Evolutionary conservation across 2,888 invertebrate genomes (phyloP), one percentile per base, ranked within the genome.

Genomic region (Gordius sp.): DNA sequence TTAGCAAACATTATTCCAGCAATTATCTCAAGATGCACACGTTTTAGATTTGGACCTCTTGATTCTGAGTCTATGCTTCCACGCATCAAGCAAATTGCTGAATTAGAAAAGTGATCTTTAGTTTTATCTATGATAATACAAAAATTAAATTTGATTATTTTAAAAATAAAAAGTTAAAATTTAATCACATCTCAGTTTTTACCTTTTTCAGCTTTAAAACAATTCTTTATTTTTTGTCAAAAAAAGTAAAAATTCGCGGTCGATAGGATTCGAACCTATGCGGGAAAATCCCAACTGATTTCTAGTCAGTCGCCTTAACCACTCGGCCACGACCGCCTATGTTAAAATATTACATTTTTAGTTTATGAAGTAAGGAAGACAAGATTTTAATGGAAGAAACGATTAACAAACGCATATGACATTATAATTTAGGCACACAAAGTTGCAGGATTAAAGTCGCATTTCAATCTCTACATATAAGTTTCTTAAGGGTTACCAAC

Each of bases 1-100:
- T 72, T 97, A 63, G 83, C 86, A 64, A 93, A 93, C 74, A 91
- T 99, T 60, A 97, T 91, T 64, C 97, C 97, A 18, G 93, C 97
- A 2, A 74, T 99, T 58, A 97, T 99, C 71, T 97, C 93, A 16
- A 76, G 97, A 63, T 97, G 93, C 70, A 97, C 91, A 0, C 76
- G 87, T 59, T 93, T 93, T 67, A 76, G 91, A 47, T 93, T 93
- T 71, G 89, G 85, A 2, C 91, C 91, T 1, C 72, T 93, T 1
- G 75, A 78, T 1, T 74, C 79, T 1, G 77, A 78, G 18, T 86
- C 89, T 71, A 89, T 99, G 65, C 65, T 84, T 57, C 91, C 91
- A 0, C 73, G 93, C 28, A 73, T 97, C 20, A 76, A 82, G 61
- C 77, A 81, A 65, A 82, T 99, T 26, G 78, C 84, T 18, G 71